A percentile compares a stretch with the other conserved stretches of the same genome.
Evolutionary conservation across 2,113 vertebrate genomes (phyloP).

Genomic region (Acrocephalus arundinaceus): DNA sequence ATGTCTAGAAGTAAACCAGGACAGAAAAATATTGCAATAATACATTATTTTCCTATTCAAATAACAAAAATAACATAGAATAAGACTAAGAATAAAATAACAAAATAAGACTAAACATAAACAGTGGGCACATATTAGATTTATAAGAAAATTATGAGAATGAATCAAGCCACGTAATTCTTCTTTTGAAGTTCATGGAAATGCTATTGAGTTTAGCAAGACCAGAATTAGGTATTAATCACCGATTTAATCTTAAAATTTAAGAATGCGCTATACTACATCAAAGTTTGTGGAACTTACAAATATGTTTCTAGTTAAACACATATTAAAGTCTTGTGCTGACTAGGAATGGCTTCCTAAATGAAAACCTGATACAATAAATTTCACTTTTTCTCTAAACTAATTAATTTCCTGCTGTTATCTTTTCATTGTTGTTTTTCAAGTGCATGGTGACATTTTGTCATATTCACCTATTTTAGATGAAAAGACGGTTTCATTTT

Average conservation of each 20-base stretch:
- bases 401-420: constrained; percentile 66
- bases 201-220: not conserved
- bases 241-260: not conserved
- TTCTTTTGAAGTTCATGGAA: not conserved
- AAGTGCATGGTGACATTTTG: constrained; percentile 61
- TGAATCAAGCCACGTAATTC: not conserved
- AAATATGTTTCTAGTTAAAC: constrained; percentile 19
- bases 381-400: constrained; percentile 35
- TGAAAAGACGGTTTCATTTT: constrained; percentile 67
- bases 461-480: constrained; percentile 58
- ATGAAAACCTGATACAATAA: constrained; percentile 6
- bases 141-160: not conserved
- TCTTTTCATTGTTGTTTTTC: constrained; percentile 57
- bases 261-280: not conserved
- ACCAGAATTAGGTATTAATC: not conserved
- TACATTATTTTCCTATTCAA: not conserved
- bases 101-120: not conserved
- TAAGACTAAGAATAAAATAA: not conserved
- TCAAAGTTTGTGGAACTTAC: not conserved
- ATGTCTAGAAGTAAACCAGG: not conserved
- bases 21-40: not conserved
- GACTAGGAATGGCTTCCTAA: not conserved
- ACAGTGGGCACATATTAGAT: not conserved
- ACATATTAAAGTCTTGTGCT: not conserved
- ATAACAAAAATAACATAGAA: not conserved